Conservation (phyloP, 2,113 vertebrate genomes). For the Chionomys nivalis region DNA sequence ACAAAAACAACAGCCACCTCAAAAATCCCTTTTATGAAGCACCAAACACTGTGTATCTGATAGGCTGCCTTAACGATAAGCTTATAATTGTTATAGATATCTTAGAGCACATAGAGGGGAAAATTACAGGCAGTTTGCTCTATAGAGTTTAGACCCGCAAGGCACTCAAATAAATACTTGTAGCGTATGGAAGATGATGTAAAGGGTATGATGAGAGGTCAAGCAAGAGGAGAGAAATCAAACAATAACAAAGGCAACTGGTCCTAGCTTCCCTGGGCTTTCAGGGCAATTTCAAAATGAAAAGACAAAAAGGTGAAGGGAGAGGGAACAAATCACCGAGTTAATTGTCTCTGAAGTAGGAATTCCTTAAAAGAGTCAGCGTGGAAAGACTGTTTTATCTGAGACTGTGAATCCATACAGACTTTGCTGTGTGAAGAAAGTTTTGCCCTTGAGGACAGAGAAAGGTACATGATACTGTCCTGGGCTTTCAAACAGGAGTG, state of each 20-base stretch:
- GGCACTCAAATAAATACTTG: constrained; percentile 33
- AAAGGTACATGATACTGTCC: background rate
- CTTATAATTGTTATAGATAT: constrained; percentile 45
- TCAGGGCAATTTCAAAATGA: constrained; percentile 44
- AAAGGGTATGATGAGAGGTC: constrained; percentile 1
- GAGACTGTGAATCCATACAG: background rate
- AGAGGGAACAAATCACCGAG: background rate
- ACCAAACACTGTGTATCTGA: constrained; percentile 26
- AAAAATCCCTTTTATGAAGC: background rate
- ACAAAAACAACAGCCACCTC: no score
- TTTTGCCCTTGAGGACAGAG: constrained; percentile 41
- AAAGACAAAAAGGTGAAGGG: background rate
- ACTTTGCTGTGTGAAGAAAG: background rate
- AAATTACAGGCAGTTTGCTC: background rate
- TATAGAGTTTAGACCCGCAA: background rate
- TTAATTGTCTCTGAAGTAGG: constrained; percentile 12
- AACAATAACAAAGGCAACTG: background rate
- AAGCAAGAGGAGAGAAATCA: constrained; percentile 26
- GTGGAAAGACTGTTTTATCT: background rate
- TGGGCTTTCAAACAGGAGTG: background rate
- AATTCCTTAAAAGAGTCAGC: background rate
- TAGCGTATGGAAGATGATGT: background rate
- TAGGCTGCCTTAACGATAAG: constrained; percentile 45
- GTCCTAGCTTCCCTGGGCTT: constrained; percentile 8
- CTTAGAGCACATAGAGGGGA: constrained; percentile 18